Evolutionary conservation across 2,888 invertebrate genomes (phyloP), one percentile per base, ranked within the genome.

Genomic region (Chloroclystis v-ata): DNA sequence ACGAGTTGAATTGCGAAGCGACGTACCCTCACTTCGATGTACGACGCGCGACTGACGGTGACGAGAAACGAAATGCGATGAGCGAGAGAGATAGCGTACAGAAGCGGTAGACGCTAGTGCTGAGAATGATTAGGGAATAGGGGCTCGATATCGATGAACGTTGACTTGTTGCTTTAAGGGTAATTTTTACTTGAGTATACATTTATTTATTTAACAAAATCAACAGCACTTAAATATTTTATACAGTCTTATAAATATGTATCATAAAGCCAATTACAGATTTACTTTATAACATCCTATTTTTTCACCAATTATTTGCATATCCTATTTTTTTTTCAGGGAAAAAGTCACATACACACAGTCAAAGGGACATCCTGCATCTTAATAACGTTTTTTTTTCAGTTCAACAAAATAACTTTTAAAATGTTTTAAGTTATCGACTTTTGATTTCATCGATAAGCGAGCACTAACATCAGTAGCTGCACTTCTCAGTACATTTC

Each of bases 11-110:
- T 54, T 48, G 56, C 40, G 29, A 49, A 62, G 51, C 52, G 40
- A 54, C 52, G 56, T 54, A 53, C 42, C 44, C 59, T 57, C 45
- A 50, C 42, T 40, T 1, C 40, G 7, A 52, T 59, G 59, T 35
- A 47, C 61, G 63, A 70, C 69, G 62, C 72, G 64, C 69, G 65
- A 82, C 81, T 77, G 67, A 68, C 26, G 10, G 37, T 77, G 67
- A 68, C 26, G 10, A 32, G 20, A 20, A 20, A 20, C 3, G 37
- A 39, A 25, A 26, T 44, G 45, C 32, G 20, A n/a, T 35, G 50
- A 41, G 32, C 24, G 49, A 59, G 44, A 50, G 57, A 56, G 57
- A 37, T 42, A 37, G 69, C 66, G 55, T 65, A 74, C 72, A 51
- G 49, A 54, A 41, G 52, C 54, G 59, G 50, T 47, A 43, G 11